Evolutionary conservation across 1,140 invertebrate species (phyloP), one percentile per base, ranked within the genome.

Genomic region (Brachionus koreanus): DNA sequence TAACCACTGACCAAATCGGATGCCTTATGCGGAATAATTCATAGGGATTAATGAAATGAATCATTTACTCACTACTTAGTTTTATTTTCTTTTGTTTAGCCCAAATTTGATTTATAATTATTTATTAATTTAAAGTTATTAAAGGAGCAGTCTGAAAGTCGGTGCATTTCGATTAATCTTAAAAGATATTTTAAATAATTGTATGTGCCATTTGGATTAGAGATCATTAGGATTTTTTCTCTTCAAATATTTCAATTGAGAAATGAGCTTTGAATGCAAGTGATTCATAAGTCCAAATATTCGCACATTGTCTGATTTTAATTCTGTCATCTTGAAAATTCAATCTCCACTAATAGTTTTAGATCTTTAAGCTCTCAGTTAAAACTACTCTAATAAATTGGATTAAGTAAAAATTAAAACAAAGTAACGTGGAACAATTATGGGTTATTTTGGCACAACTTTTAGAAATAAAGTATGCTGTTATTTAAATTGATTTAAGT

Each of bases 141-240:
- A 74, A 46, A 74, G 69, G 46, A 74, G 25, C 69, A 74, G 69
- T 74, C 69, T 74, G 69, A 43, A 74, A 74, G 69, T 74, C 69
- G 69, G 69, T 74, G 69, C 37, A 74, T 49, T 74, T 74, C 35
- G 10, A 69, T 74, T 74, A 74, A 74, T 74, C 69, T 74, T 13
- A 10, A 46, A 46, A 74, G 19, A 74, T 74, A 74, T 74, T 74
- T 72, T 37, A 37, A 69, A 69, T 35, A 69, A 69, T 72, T 72
- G 16, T 46, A 35, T 74, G 69, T 46, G 69, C 69, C 69, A 74
- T 74, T 74, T 74, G 69, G 69, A 74, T 46, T 74, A 74, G 23
- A 46, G 19, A 74, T 74, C 43, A 74, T 74, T 74, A 46, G 43
- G 42, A 74, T 39, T 69, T 69, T 69, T 69, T 69, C 35, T 19